These are phyloP conservation scores for Julus scanicus DNA, from an alignment of 2,888 invertebrate genomes.

Conservation along the genomic window DNA sequence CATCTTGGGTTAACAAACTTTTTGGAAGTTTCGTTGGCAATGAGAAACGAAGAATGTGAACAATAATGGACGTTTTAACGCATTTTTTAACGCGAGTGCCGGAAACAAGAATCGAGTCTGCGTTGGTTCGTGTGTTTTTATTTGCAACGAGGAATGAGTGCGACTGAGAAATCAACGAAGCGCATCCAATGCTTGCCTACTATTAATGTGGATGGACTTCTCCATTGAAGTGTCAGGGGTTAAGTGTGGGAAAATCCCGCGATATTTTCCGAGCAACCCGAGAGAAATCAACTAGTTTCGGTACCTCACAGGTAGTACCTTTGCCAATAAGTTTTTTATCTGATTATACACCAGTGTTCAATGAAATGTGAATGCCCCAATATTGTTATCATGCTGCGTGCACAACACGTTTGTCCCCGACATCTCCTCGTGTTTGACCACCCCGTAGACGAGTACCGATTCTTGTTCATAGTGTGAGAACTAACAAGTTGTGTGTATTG, in stretches of 20 bases:
- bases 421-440: slow-evolving; percentile 18
- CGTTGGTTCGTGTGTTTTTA: slow-evolving; percentile 34
- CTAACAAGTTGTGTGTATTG: neutral
- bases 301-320: slow-evolving; percentile 43
- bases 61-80: slow-evolving; percentile 36
- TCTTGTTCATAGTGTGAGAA: slow-evolving; percentile 15
- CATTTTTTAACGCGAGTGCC: slow-evolving; percentile 39
- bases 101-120: slow-evolving; percentile 39
- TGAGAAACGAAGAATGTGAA: slow-evolving; percentile 1
- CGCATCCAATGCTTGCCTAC: neutral
- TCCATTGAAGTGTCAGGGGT: slow-evolving; percentile 48
- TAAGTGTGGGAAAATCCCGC: slow-evolving; percentile 50
- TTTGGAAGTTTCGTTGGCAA: slow-evolving; percentile 38
- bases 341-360: slow-evolving; percentile 13
- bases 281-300: slow-evolving; percentile 46
- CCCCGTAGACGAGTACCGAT: neutral
- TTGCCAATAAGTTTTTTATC: slow-evolving; percentile 44
- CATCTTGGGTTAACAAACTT: slow-evolving; percentile 51
- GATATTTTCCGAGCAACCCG: slow-evolving; percentile 44
- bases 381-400: slow-evolving; percentile 23
- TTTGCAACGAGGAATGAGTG: slow-evolving; percentile 9
- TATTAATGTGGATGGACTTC: slow-evolving; percentile 46
- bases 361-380: slow-evolving; percentile 6
- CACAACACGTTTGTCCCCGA: neutral
- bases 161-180: slow-evolving; percentile 32